Percentiles rank a stretch among this genome's conserved stretches.
These are phyloP conservation scores for Ceyx margarethae DNA, from an alignment of 2,113 vertebrate species.

Conservation along the genomic window DNA sequence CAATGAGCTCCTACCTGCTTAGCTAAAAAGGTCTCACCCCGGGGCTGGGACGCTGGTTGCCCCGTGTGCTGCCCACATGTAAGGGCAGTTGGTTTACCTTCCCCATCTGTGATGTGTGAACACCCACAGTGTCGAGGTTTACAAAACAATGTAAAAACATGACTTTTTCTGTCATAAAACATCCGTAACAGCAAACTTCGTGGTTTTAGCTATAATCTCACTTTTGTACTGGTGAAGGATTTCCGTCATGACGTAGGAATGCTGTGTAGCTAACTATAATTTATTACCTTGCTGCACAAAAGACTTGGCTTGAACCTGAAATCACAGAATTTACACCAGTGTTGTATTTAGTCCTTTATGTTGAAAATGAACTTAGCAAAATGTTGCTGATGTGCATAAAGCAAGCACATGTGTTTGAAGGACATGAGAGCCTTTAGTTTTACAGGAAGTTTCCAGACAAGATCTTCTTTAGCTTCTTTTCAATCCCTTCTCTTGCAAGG, in stretches of 20 bases:
- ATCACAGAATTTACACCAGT: not conserved
- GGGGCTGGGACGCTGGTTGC: fast-evolving
- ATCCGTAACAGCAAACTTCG: not conserved
- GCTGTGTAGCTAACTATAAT: not conserved
- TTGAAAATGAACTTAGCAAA: not conserved
- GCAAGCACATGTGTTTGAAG: not conserved
- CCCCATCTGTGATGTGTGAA: not conserved
- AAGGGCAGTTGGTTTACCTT: not conserved
- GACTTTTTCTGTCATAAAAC: not conserved
- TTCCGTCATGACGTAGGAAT: not conserved
- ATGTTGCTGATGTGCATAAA: not conserved
- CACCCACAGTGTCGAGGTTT: not conserved
- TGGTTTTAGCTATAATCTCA: not conserved
- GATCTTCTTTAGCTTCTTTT: not conserved
- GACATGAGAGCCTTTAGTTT: not conserved
- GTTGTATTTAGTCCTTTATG: not conserved
- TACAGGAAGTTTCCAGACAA: not conserved
- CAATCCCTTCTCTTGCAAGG: not conserved
- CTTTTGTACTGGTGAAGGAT: not conserved
- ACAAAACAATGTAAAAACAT: not conserved
- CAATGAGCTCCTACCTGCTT: not conserved
- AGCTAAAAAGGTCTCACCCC: fast-evolving
- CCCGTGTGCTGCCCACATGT: fast-evolving
- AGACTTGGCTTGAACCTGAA: not conserved
- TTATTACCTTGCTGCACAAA: not conserved